A percentile compares a stretch with the other conserved stretches of the same genome.
Evolutionary conservation across 2,888 invertebrate species (phyloP).

Genomic region (Elmis aenea): DNA sequence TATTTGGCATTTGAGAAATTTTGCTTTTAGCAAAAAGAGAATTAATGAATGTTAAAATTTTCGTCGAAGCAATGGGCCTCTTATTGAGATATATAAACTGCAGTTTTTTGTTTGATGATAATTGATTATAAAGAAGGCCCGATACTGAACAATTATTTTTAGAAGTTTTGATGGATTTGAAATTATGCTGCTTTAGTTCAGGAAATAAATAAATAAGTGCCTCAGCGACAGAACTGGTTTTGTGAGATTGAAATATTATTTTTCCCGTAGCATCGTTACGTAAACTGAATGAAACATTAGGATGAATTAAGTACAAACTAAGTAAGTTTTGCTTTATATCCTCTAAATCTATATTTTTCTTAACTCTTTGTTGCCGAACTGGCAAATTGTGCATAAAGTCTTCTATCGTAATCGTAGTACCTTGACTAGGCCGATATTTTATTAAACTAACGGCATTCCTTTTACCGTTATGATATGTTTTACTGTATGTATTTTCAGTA

Average conservation of each 20-base stretch:
- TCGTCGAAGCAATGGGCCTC: conserved; percentile 51
- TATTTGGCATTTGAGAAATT: conserved; percentile 9
- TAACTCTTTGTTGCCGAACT: conserved; percentile 55
- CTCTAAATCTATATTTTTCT: conserved; percentile 53
- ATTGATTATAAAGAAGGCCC: conserved; percentile 54
- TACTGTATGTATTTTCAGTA: conserved; percentile 51
- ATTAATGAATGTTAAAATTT: conserved; percentile 48
- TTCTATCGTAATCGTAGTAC: conserved; percentile 67
- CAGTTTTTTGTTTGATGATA: conserved; percentile 44
- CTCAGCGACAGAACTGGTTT: conserved; percentile 51
- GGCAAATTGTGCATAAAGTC: conserved; percentile 60
- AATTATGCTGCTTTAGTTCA: conserved; percentile 37
- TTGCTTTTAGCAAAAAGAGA: conserved; percentile 34
- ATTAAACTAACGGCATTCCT: conserved; percentile 31
- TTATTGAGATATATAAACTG: conserved; percentile 67
- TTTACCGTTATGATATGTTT: conserved; percentile 44
- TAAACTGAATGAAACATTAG: conserved; percentile 61
- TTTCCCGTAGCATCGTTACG: conserved; percentile 60
- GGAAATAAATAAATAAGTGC: conserved; percentile 51
- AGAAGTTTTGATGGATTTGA: conserved; percentile 43
- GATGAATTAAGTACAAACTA: conserved; percentile 61
- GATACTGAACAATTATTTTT: conserved; percentile 50
- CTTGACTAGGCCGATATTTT: conserved; percentile 55
- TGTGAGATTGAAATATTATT: conserved; percentile 56
- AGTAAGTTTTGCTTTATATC: conserved; percentile 56